Evolutionary conservation across 2,888 invertebrate species (phyloP), one percentile per base, ranked within the genome.

Genomic region (Sphaeridia pumilis): DNA sequence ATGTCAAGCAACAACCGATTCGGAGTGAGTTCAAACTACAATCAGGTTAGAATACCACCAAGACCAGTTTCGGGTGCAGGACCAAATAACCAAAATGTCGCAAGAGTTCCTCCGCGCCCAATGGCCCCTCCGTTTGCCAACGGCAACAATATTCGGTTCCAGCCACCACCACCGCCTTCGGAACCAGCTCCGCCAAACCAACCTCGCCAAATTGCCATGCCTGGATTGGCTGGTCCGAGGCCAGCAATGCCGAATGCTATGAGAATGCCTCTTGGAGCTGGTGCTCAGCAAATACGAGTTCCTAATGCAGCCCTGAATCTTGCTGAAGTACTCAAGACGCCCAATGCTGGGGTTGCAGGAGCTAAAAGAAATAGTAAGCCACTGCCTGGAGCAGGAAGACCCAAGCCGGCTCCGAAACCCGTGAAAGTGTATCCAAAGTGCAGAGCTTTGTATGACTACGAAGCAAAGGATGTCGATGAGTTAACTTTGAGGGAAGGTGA

Each of bases 391-490:
- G 71, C 72, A 4, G 71, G 69, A 28, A 70, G 66, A 17, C 71
- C 71, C 1, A 64, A 69, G 31, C 73, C 74, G 0, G 71, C 71
- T 54, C 70, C 70, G 2, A 60, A 67, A 10, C 70, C 73, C n/a
- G 74, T 73, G 59, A 73, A 75, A 4, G 67, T 58, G 54, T 66
- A 70, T 50, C 75, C 75, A 25, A 72, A 71, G 58, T 75, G 75
- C 43, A 70, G 70, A 59, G 75, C 76, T 7, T 69, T 81, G 49
- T 81, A 78, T 67, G 75, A 77, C 34, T 82, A 82, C 65, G 76
- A 74, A 60, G 79, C 81, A 3, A 77, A 76, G 65, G 81, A 81
- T 67, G 73, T 77, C 14, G 81, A 82, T 66, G 82, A 82, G 65
- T 69, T 82, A 5, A 73, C 72, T 47, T 75, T 82, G 56, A 72